phyloP scores from a whole-genome alignment of 2,888 invertebrate genomes.

The Barypeithes pellucidus region DNA sequence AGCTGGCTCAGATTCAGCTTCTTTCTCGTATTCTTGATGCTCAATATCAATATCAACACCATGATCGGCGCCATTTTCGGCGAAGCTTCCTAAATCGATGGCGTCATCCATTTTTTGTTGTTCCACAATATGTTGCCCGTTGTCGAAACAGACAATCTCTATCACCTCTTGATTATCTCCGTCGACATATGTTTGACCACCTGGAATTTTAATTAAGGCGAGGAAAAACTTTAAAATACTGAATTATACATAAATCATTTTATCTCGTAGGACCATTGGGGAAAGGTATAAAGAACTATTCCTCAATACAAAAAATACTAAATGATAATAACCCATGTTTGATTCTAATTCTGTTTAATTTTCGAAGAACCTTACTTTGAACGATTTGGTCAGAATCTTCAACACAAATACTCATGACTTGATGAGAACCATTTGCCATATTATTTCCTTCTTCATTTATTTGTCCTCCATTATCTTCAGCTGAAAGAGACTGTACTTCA shows the following conservation, averaged over 20 bases:
- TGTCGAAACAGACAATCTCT: slow-evolving; percentile 48
- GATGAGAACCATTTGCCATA: slow-evolving; percentile 4
- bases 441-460: slow-evolving; percentile 12
- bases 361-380: slow-evolving; percentile 22
- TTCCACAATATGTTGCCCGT: slow-evolving; percentile 30
- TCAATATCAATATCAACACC: slow-evolving; percentile 14
- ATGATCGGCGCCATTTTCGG: slow-evolving; percentile 9
- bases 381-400: slow-evolving; percentile 29
- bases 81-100: slow-evolving; percentile 41
- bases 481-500: slow-evolving; percentile 22
- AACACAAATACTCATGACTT: slow-evolving; percentile 29
- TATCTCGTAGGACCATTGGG: too few relatives aligned
- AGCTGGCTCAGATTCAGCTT: slow-evolving; percentile 34
- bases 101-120: slow-evolving; percentile 28
- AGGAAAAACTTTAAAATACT: neutral
- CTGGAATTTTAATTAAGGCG: slow-evolving; percentile 4
- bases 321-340: too few relatives aligned
- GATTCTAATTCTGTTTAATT: too few relatives aligned
- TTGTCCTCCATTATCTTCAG: neutral
- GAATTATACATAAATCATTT: too few relatives aligned
- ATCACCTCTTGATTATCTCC: slow-evolving; percentile 40
- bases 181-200: slow-evolving; percentile 35
- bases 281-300: too few relatives aligned
- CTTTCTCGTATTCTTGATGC: neutral
- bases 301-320: too few relatives aligned